These are phyloP conservation scores for Saccopteryx leptura DNA, from an alignment of 2,113 vertebrate species.

Conservation along the genomic window DNA sequence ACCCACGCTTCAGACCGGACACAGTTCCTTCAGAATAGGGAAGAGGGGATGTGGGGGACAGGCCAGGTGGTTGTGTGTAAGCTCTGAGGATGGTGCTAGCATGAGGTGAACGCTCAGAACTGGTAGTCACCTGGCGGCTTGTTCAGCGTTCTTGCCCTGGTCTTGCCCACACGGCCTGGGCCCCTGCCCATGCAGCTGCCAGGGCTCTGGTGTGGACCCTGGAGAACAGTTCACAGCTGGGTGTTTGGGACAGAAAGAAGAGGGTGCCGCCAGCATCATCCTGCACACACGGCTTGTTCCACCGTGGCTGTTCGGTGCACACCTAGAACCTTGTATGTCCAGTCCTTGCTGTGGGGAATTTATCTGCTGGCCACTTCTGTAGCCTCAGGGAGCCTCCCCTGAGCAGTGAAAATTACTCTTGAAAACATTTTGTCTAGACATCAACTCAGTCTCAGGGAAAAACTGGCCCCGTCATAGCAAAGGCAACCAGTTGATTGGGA, in stretches of 20 bases:
- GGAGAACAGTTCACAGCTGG: neutral
- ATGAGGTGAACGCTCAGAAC: accelerated
- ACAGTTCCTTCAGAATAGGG: neutral
- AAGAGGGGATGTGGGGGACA: neutral
- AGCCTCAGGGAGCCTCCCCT: neutral
- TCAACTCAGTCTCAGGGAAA: neutral
- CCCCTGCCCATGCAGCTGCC: neutral
- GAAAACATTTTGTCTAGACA: neutral
- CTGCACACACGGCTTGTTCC: neutral
- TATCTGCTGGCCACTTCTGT: neutral
- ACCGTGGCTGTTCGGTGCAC: accelerated
- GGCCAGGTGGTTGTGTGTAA: accelerated
- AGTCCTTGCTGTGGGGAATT: neutral
- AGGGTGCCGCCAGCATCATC: accelerated
- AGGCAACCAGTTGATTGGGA: neutral
- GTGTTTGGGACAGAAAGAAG: neutral
- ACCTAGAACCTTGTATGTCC: neutral
- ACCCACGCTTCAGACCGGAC: neutral
- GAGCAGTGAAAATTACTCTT: neutral
- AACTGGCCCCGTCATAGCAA: neutral
- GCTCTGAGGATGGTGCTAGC: neutral
- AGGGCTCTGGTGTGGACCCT: neutral
- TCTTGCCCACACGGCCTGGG: neutral
- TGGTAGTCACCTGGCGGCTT: neutral
- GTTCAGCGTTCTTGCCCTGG: neutral